phyloP scores from a whole-genome alignment of 35 echinoderm and acorn worm species.

The Amphiura filiformis region DNA sequence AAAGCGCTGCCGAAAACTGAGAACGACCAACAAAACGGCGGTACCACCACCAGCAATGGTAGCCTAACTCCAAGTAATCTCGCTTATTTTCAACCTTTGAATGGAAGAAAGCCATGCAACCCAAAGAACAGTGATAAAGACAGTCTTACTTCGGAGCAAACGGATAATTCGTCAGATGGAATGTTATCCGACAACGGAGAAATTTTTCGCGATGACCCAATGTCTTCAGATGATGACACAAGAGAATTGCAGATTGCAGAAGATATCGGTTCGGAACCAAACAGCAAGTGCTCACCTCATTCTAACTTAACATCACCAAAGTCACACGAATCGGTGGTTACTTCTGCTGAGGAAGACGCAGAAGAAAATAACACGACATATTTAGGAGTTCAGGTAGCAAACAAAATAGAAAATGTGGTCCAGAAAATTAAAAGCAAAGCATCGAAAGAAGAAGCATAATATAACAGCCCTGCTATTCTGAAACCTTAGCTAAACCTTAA shows the following conservation, averaged over 20 bases:
- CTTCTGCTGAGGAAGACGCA: not conserved
- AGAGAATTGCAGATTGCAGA: not conserved
- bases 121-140: not conserved
- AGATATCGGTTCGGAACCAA: not conserved
- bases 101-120: not conserved
- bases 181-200: not conserved
- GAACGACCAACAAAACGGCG: not conserved
- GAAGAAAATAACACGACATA: not conserved
- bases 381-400: conserved; percentile 24
- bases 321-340: too few species aligned
- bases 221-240: not conserved
- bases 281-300: too few species aligned
- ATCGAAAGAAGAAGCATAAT: too few species aligned
- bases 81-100: not conserved
- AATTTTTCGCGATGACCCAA: not conserved
- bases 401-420: conserved; percentile 55
- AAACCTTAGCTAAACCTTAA: too few species aligned
- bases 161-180: not conserved
- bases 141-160: not conserved
- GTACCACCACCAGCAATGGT: not conserved
- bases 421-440: conserved; percentile 50
- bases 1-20: not conserved
- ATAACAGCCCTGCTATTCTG: too few species aligned
- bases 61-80: not conserved
- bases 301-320: too few species aligned